Conservation (phyloP, 1,140 invertebrate species). For the Oscheius sp. region DNA sequence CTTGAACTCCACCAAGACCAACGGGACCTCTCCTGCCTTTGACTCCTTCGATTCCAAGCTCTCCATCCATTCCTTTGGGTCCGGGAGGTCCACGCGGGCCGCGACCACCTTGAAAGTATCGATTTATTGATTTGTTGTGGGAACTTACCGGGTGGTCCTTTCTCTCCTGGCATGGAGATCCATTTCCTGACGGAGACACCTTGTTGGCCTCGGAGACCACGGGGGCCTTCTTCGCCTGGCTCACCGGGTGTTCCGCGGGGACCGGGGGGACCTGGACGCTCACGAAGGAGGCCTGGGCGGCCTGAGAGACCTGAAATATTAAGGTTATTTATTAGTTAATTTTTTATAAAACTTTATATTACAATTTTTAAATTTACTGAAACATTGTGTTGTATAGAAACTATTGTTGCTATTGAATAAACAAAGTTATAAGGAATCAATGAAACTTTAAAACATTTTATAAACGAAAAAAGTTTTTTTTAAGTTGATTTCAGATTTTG, state of each 20-base stretch:
- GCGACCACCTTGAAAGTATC: no score
- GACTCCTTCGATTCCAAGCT: background rate
- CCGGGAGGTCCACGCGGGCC: background rate
- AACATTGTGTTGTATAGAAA: no score
- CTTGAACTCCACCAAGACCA: background rate
- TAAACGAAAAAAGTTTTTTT: no score
- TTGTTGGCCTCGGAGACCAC: background rate
- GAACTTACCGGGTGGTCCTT: background rate
- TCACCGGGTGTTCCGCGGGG: background rate
- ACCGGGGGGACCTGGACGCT: background rate
- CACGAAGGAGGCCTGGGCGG: background rate
- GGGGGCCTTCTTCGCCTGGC: background rate
- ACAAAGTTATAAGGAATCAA: no score
- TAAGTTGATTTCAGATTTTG: no score
- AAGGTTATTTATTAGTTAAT: no score
- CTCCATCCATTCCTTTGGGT: background rate
- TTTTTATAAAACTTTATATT: no score
- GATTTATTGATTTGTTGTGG: background rate
- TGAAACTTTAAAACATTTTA: no score
- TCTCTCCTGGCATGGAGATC: background rate
- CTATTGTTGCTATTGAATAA: no score
- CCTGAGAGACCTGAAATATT: background rate
- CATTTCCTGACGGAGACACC: background rate
- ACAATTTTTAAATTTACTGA: no score
- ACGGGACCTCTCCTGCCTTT: background rate